Conservation (phyloP, 2,888 invertebrate genomes). For the Ennomos fuscantarius region DNA sequence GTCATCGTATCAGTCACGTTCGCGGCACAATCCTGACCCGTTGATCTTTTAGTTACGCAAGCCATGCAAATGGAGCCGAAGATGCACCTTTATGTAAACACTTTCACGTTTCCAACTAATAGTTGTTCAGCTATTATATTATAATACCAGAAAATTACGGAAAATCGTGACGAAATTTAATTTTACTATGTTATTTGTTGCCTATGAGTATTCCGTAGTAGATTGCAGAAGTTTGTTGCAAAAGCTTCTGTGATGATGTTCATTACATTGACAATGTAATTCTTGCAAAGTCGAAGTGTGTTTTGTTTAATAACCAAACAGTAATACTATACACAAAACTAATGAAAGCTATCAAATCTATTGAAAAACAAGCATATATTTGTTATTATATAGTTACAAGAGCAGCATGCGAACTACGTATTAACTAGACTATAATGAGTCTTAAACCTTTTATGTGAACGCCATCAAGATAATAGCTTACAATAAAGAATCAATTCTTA, state of each 20-base stretch:
- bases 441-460: slow-evolving; percentile 10
- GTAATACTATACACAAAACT: background rate
- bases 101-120: slow-evolving; percentile 67
- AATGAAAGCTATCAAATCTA: background rate
- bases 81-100: slow-evolving; percentile 77
- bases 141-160: slow-evolving; percentile 44
- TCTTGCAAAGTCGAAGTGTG: background rate
- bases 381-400: slow-evolving; percentile 2
- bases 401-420: slow-evolving; percentile 6
- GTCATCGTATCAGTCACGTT: slow-evolving; percentile 49
- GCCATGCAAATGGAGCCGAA: slow-evolving; percentile 65
- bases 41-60: slow-evolving; percentile 74
- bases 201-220: background rate
- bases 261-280: background rate
- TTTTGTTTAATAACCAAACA: slow-evolving; percentile 2
- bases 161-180: slow-evolving; percentile 42
- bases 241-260: slow-evolving; percentile 14
- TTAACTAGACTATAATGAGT: slow-evolving; percentile 11
- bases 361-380: background rate
- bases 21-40: slow-evolving; percentile 52
- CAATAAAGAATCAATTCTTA: slow-evolving; percentile 32
- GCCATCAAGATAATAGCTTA: slow-evolving; percentile 21
- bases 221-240: slow-evolving; percentile 6
- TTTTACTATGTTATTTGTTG: slow-evolving; percentile 30
- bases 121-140: slow-evolving; percentile 45